Evolutionary conservation across 2,797 vertebrate species (phyloP).

Genomic region (Manis crassicaudata): DNA sequence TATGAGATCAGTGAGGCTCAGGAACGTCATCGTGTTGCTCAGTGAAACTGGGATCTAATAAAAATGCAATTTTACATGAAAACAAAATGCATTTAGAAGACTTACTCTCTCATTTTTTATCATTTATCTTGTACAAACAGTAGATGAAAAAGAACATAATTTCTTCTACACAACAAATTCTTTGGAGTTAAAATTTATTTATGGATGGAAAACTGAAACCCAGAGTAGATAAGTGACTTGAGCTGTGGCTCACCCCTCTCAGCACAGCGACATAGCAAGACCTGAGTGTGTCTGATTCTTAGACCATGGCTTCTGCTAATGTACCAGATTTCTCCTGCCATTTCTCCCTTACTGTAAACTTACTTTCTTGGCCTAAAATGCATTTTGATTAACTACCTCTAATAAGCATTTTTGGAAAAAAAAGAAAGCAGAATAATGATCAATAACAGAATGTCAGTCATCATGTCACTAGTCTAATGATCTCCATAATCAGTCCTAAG

Average conservation of each 20-base stretch:
- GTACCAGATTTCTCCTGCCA: neutral
- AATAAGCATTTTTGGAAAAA: neutral
- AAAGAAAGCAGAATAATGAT: rapidly evolving
- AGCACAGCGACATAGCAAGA: neutral
- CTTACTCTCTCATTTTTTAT: neutral
- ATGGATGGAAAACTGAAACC: neutral
- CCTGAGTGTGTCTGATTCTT: neutral
- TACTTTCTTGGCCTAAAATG: neutral
- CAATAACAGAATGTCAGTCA: neutral
- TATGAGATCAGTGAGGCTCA: neutral
- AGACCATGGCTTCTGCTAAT: neutral
- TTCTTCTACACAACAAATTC: neutral
- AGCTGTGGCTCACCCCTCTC: neutral
- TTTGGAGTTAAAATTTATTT: neutral
- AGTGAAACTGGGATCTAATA: neutral
- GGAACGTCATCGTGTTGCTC: neutral
- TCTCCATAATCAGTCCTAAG: neutral
- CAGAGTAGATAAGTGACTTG: neutral
- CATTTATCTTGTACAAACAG: neutral
- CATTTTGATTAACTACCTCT: neutral
- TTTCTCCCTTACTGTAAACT: neutral
- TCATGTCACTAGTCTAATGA: neutral
- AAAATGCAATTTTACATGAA: neutral
- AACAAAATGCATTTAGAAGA: slow-evolving; percentile 8
- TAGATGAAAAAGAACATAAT: neutral